Evolutionary conservation across 2,113 vertebrate species (phyloP), one percentile per base, ranked within the genome.

Genomic region (Xiphophorus maculatus): DNA sequence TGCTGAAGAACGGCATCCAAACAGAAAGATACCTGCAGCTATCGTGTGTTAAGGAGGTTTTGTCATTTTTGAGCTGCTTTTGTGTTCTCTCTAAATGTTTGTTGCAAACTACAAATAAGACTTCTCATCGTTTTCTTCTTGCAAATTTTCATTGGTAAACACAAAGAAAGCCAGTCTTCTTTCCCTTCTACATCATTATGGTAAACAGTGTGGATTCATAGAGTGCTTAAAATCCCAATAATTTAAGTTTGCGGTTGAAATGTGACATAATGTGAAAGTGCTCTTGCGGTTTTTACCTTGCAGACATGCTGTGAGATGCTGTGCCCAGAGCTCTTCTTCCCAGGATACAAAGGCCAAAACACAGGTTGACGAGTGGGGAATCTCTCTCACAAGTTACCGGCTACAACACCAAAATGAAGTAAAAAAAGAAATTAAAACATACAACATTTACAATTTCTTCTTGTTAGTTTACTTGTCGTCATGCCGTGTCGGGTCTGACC

Each of bases 261-360:
- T 48, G 44, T 19, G 14, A 1, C 44, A 48, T 48, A 48, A 48
- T 48, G 7, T 58, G 8, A 37, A 22, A 11, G 10, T 0, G 3
- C 70, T 14, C 32, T 17, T 30, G 65, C 54, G 63, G 30, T 66
- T 87, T 37, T 91, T 81, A 96, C 96, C 96, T 97, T 62, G 96
- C 96, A 40, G 96, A 97, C 96, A 97, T 96, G 92, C 96, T 97
- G 91, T 97, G 96, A 0, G 96, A 96, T 4, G 96, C 96, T 0
- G 96, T 97, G 69, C 96, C 96, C 88, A 97, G 87, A 35, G 96
- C 96, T 84, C 96, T 91, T 72, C 96, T 94, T 30, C 96, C 96
- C 89, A 97, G 88, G 77, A 97, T 96, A 61, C 96, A 97, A 29
- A 97, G 89, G 11, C 96, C 96, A 29, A 97, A 97, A 85, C 96